Evolutionary conservation across 2,113 vertebrate genomes (phyloP).

Genomic region (Pygathrix nemaeus): DNA sequence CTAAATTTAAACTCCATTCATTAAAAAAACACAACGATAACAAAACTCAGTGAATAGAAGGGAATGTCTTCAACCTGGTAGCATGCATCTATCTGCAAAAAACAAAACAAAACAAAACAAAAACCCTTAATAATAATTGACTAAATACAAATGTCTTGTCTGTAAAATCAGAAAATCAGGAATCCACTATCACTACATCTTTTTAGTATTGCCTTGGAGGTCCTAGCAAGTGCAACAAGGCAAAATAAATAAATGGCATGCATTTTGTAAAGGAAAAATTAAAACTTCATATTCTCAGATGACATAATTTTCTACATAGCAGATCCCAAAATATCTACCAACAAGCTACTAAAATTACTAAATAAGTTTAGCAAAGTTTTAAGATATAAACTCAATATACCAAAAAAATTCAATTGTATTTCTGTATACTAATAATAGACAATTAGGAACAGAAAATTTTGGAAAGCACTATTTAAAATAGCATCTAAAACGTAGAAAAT

Average conservation of each 20-base stretch:
- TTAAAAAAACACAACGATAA: neutral
- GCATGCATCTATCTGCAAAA: neutral
- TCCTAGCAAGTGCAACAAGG: neutral
- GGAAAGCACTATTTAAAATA: slow-evolving; percentile 2
- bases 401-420: neutral
- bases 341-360: neutral
- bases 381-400: neutral
- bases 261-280: neutral
- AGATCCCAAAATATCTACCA: neutral
- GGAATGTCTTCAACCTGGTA: neutral
- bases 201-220: neutral
- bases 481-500: neutral
- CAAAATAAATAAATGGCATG: slow-evolving; percentile 23
- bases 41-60: neutral
- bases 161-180: neutral
- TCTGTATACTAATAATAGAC: neutral
- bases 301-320: neutral
- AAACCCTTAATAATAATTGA: neutral
- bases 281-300: neutral
- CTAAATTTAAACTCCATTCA: neutral
- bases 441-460: neutral
- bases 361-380: neutral
- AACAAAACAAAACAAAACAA: neutral
- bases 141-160: neutral
- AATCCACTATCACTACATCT: neutral